Percentiles rank a stretch among this genome's conserved stretches.
Conservation (phyloP, 92 coral and sea anemone genomes). For the Micromussa lordhowensis region DNA sequence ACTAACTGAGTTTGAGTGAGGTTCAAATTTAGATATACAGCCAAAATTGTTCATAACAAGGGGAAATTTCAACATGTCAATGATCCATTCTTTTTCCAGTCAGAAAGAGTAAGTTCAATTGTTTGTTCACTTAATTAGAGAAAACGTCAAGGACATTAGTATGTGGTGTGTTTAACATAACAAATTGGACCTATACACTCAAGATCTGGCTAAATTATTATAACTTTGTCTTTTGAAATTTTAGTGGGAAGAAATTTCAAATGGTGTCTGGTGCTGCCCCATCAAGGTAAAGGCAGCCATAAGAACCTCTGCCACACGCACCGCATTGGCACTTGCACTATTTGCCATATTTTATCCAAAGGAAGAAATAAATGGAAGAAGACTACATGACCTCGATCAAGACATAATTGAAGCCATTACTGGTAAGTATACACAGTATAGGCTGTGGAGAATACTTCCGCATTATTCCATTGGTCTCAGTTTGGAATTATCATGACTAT, state of each 20-base stretch:
- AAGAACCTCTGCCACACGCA: slow-evolving; percentile 30
- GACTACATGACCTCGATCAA: slow-evolving; percentile 49
- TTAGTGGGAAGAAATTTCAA: slow-evolving; percentile 58
- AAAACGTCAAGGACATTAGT: no score
- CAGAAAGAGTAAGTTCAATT: no score
- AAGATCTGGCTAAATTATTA: background rate
- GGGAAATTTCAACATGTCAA: no score
- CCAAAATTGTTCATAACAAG: no score
- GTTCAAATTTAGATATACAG: no score
- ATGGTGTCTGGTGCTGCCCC: slow-evolving; percentile 64
- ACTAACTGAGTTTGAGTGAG: no score
- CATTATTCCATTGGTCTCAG: no score
- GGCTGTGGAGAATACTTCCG: background rate
- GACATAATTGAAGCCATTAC: slow-evolving; percentile 51
- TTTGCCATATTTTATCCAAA: slow-evolving; percentile 46
- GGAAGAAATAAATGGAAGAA: slow-evolving; percentile 46
- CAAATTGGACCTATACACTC: no score
- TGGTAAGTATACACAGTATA: background rate
- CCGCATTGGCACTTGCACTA: slow-evolving; percentile 34
- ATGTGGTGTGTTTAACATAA: no score
- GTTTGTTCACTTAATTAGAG: no score
- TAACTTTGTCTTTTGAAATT: background rate
- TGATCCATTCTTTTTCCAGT: no score
- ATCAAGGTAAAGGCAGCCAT: slow-evolving; percentile 45
- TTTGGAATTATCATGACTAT: background rate